Evolutionary conservation across 2,888 invertebrate genomes (phyloP).

Genomic region (Brassicogethes aeneus): DNA sequence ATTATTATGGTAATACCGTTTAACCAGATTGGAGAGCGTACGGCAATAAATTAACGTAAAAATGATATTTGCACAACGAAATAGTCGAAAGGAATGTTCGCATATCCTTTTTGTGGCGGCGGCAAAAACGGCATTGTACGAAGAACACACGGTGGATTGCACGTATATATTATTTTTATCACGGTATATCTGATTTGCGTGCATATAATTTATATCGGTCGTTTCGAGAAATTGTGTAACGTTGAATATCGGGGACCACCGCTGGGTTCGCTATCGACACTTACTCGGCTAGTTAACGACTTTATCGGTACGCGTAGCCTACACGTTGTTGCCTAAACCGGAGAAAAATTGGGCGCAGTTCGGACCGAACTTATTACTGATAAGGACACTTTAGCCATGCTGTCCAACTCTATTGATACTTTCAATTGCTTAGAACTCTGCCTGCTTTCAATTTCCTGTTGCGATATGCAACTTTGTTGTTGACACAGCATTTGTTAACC

Average conservation of each 20-base stretch:
- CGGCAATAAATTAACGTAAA: no score
- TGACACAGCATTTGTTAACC: no score
- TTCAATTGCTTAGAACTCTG: no score
- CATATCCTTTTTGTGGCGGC: neutral
- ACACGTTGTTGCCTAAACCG: neutral
- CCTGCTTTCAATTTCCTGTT: neutral
- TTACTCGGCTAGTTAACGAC: constrained; percentile 17
- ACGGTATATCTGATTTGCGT: constrained; percentile 19
- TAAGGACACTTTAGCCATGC: neutral
- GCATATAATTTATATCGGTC: constrained; percentile 25
- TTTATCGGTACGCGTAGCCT: constrained; percentile 15
- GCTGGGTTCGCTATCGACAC: constrained; percentile 25
- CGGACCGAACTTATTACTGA: neutral
- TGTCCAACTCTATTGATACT: no score
- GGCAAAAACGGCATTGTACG: neutral
- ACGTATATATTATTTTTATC: constrained; percentile 9
- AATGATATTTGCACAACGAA: no score
- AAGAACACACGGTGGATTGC: neutral
- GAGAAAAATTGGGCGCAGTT: neutral
- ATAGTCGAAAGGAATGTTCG: neutral
- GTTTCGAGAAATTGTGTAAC: constrained; percentile 23
- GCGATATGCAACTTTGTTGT: neutral
- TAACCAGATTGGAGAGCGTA: no score
- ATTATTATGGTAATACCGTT: no score
- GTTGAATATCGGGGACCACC: constrained; percentile 22